These are phyloP conservation scores for Nasonia vitripennis DNA, from an alignment of 1,140 invertebrate species.

Conservation along the genomic window DNA sequence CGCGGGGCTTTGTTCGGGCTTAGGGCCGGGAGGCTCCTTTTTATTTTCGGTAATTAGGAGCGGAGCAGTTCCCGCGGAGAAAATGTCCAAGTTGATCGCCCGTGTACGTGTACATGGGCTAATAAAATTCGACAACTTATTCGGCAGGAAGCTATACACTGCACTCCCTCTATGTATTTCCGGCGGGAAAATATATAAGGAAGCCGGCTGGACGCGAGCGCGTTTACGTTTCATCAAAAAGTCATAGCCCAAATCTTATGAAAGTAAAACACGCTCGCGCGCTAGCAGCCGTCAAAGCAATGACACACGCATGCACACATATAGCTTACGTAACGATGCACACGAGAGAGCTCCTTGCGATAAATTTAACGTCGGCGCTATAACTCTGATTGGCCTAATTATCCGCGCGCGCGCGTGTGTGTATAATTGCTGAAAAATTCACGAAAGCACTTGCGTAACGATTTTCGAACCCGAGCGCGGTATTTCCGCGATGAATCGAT, in stretches of 20 bases:
- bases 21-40: background rate
- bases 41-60: background rate
- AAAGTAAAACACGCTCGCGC: background rate
- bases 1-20: background rate
- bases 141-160: too few relatives aligned
- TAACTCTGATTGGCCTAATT: slow-evolving; percentile 10
- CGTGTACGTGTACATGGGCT: background rate
- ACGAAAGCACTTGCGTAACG: background rate
- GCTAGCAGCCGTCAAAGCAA: background rate
- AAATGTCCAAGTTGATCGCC: background rate
- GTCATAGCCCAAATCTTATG: slow-evolving; percentile 4
- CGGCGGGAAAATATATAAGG: background rate
- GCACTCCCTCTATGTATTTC: background rate
- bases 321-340: background rate
- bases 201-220: background rate
- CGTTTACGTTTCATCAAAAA: slow-evolving; percentile 2
- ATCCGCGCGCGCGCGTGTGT: background rate
- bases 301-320: background rate
- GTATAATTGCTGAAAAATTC: background rate
- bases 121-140: background rate
- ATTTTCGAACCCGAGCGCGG: background rate
- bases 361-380: background rate
- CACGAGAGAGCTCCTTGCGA: background rate
- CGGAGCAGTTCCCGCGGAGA: too few relatives aligned
- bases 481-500: background rate